Base-by-base conservation (phyloP, 2,888 invertebrate species). In the Trissolcus japonicus region DNA sequence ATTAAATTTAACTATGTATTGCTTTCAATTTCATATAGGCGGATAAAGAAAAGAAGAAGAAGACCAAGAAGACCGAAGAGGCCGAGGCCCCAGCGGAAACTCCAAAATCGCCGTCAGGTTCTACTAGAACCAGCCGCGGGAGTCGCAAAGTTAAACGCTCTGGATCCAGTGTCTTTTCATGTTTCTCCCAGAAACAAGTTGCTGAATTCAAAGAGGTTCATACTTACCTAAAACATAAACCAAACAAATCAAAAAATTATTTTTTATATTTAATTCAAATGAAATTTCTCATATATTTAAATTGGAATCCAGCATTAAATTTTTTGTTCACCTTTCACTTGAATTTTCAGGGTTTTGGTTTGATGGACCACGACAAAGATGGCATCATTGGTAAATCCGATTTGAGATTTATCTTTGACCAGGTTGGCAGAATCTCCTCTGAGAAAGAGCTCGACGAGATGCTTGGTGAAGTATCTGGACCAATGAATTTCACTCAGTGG, bases 301-400 rank as follows among this genome's bases (percentile, higher is more conserved):
- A n/a, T n/a, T n/a, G n/a, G n/a, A n/a, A n/a, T n/a, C n/a, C n/a
- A n/a, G n/a, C n/a, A n/a, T n/a, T n/a, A n/a, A n/a, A n/a, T n/a
- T n/a, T n/a, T n/a, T n/a, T n/a, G n/a, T n/a, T n/a, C n/a, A n/a
- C n/a, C n/a, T n/a, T n/a, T n/a, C n/a, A n/a, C n/a, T n/a, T n/a
- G n/a, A n/a, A n/a, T n/a, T n/a, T n/a, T n/a, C n/a, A 19, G 95
- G 97, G 95, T 88, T 97, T 97, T 95, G 94, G 95, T 91, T 94
- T 97, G 86, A 97, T 97, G 95, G 97, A 97, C 92, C 94, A 95
- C 90, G 96, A 97, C 92, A 97, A 97, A 91, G 97, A 97, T 90
- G 96, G 96, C 84, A 93, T 96, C 91, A 93, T 94, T 90, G 91
- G 95, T 90, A 96, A 96, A 92, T 94, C 94, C 90, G 97, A 97